Evolutionary conservation across 2,113 vertebrate genomes (phyloP), one percentile per base, ranked within the genome.

Genomic region (Limanda limanda): DNA sequence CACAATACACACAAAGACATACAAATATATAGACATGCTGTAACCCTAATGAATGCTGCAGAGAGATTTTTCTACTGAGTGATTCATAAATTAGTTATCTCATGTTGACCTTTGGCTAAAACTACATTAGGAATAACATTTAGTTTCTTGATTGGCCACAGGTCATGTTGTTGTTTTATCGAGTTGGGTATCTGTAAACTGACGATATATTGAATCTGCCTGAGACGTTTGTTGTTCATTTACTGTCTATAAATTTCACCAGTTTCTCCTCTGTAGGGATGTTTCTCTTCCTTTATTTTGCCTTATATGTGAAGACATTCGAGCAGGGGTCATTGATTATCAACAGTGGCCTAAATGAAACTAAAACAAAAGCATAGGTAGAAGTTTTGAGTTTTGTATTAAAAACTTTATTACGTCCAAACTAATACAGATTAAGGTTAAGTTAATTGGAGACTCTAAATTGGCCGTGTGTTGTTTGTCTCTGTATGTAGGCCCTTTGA

Each of bases 101-200:
- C 74, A 71, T 75, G 74, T 45, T 83, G 78, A 92, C 79, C 83
- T 79, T 57, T 59, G 72, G 86, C 71, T 75, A 68, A 72, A 84
- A 72, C 51, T 66, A 62, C 61, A 86, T 80, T 71, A 73, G 35
- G 57, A 85, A 77, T 72, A 85, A 75, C 31, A 72, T 82, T 72
- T 76, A 74, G 67, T 86, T 79, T 85, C 52, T 71, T 62, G 51
- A 86, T 37, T 72, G 62, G 62, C 10, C 48, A 56, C 60, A 68
- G 61, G 74, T 81, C 65, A 75, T 17, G 54, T 57, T 76, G 47
- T 73, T 81, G 51, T 90, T 75, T 61, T 68, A 45, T 61, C 60
- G 48, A 77, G 51, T 18, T 23, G 40, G 54, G 59, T 23, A 23
- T 63, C 45, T 48, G 45, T 48, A 48, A 48, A 18, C n/a, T 9